phyloP scores from a whole-genome alignment of 2,797 vertebrate genomes.

The Dendrocincla fuliginosa region DNA sequence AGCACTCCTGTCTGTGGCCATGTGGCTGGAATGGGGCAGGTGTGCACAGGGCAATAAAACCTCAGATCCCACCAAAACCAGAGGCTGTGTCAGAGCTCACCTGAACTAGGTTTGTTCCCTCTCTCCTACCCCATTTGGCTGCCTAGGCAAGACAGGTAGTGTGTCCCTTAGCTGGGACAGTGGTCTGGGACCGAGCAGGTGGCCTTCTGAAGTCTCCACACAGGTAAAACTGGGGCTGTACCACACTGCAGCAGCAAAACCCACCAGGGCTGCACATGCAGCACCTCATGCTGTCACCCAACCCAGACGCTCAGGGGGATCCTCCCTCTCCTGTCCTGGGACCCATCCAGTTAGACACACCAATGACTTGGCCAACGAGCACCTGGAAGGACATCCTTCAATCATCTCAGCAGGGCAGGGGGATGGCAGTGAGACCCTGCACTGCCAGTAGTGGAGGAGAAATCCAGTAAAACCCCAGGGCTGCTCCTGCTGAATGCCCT shows the following conservation, averaged over 20 bases:
- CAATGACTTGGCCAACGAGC: rapidly evolving
- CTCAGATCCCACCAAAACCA: not conserved
- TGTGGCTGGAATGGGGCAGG: rapidly evolving
- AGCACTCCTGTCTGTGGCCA: rapidly evolving
- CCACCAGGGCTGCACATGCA: rapidly evolving
- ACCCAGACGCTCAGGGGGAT: not conserved
- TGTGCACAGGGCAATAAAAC: rapidly evolving
- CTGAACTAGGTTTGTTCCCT: not conserved
- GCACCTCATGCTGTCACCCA: not conserved
- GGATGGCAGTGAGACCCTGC: not conserved
- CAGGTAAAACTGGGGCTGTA: not conserved
- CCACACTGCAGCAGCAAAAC: not conserved
- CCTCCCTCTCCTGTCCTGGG: not conserved
- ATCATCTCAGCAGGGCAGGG: not conserved
- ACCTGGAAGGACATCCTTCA: not conserved
- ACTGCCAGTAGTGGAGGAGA: not conserved
- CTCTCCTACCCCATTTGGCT: not conserved
- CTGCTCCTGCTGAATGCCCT: not conserved
- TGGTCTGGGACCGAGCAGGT: not conserved
- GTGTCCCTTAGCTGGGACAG: not conserved
- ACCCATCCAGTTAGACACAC: not conserved
- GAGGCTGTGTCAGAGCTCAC: not conserved
- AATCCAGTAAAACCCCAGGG: not conserved
- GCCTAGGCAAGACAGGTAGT: not conserved
- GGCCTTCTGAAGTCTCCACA: not conserved